A percentile compares a stretch with the other conserved stretches of the same genome.
phyloP scores from a whole-genome alignment of 2,888 invertebrate species.

The Aleiodes alternator region DNA sequence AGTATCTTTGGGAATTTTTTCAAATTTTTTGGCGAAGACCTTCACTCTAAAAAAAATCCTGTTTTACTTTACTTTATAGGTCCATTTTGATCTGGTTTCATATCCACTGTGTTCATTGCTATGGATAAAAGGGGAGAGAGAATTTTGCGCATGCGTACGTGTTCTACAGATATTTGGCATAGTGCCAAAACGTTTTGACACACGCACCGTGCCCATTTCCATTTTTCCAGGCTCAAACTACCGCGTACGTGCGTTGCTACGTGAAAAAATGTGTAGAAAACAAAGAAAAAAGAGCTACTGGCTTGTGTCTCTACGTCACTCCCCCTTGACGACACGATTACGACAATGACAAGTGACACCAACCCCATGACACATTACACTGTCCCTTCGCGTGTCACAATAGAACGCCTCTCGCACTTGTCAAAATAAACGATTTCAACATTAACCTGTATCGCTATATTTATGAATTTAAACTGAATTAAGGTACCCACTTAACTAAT shows the following conservation, averaged over 20 bases:
- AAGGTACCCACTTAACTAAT: no score
- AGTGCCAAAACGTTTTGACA: slow-evolving; percentile 24
- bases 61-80: no score
- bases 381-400: slow-evolving; percentile 23
- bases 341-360: slow-evolving; percentile 29
- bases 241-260: slow-evolving; percentile 13
- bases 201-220: neutral
- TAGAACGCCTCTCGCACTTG: slow-evolving; percentile 2
- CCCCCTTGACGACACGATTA: slow-evolving; percentile 27
- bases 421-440: slow-evolving; percentile 8
- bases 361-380: slow-evolving; percentile 13
- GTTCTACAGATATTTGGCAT: no score
- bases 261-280: no score
- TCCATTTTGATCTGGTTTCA: no score
- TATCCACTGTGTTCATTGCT: no score
- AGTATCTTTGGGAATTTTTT: no score
- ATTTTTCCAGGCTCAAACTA: slow-evolving; percentile 9
- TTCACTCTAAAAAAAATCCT: no score
- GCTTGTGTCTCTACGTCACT: slow-evolving; percentile 23
- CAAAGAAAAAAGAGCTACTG: neutral
- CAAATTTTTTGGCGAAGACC: no score
- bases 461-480: no score
- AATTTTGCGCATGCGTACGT: no score
- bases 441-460: neutral
- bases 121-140: no score